Conservation (phyloP, 2,888 invertebrate species). For the Chorisops tibialis region DNA sequence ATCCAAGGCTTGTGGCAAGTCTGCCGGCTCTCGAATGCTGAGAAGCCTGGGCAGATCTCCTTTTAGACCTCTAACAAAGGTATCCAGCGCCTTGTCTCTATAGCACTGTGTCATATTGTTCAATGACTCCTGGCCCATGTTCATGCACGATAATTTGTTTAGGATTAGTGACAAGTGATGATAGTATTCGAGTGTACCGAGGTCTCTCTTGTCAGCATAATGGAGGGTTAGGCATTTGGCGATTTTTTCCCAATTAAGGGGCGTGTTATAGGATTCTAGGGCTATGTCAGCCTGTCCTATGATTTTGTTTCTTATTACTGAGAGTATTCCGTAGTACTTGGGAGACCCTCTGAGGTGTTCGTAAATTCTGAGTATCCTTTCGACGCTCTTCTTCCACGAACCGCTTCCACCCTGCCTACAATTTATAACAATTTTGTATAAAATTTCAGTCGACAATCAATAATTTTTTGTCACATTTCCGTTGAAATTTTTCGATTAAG, state of each 20-base stretch:
- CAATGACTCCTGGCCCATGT: constrained; percentile 28
- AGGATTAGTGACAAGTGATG: constrained; percentile 31
- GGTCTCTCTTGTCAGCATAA: constrained; percentile 30
- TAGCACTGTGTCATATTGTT: constrained; percentile 25
- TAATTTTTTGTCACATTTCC: no score
- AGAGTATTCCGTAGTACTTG: constrained; percentile 31
- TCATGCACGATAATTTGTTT: constrained; percentile 30
- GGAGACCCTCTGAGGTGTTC: constrained; percentile 24
- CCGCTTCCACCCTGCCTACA: constrained; percentile 13
- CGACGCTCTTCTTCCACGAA: constrained; percentile 29
- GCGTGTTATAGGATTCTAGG: constrained; percentile 31
- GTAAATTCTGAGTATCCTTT: constrained; percentile 27
- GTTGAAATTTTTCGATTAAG: no score
- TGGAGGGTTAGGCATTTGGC: constrained; percentile 25
- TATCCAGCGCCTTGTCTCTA: constrained; percentile 34
- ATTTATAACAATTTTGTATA: no score
- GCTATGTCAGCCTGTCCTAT: constrained; percentile 29
- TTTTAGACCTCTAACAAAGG: constrained; percentile 33
- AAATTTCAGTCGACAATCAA: no score
- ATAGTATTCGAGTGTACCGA: constrained; percentile 30
- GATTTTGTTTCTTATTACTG: constrained; percentile 30
- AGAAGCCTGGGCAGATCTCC: constrained; percentile 34
- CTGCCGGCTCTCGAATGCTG: constrained; percentile 32
- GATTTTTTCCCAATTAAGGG: constrained; percentile 27
- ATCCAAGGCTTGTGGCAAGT: constrained; percentile 31